Evolutionary conservation across 1,140 invertebrate genomes (phyloP), one percentile per base, ranked within the genome.

Genomic region (Ceratina calcarata): DNA sequence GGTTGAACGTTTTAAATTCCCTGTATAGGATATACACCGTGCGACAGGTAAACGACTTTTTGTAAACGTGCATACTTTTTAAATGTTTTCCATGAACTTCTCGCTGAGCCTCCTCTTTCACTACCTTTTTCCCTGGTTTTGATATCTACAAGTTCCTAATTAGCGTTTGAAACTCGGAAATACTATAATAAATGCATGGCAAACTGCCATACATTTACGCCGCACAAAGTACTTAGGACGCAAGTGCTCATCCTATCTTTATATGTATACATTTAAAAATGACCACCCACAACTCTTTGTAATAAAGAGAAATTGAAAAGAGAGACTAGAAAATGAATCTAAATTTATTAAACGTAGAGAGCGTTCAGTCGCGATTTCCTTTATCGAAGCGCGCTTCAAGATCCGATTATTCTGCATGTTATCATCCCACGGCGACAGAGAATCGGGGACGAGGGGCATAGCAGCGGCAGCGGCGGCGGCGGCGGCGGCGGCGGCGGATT

Each of bases 401-500:
- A 80, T 53, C 24, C 49, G n/a, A 83, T 78, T 78, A 81, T 85
- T 85, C 66, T 55, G 53, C 80, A 10, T 2, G 18, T 13, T 18
- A 51, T 27, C 16, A 20, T 45, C 57, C 55, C 68, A 67, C 72
- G 62, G 22, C 68, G 61, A 49, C 16, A 53, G 67, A 53, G 67
- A 69, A 60, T 66, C 37, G 37, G 37, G 10, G 0, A 6, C 37
- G 37, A 10, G 37, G 71, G 55, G 55, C 13, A 13, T 57, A 57
- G 55, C 67, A 60, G 55, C 45, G 76, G 78, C 68, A 72, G 70
- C 60, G 60, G 84, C 67, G 60, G 55, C 45, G 76, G 78, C 68
- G 76, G 70, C 60, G 60, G 84, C 67, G 60, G 55, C 45, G 76
- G 78, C 64, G 76, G 70, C 60, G 60, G 84, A 86, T 86, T 86